phyloP scores from a whole-genome alignment of 2,888 invertebrate species.

The Dastarcus helophoroides region DNA sequence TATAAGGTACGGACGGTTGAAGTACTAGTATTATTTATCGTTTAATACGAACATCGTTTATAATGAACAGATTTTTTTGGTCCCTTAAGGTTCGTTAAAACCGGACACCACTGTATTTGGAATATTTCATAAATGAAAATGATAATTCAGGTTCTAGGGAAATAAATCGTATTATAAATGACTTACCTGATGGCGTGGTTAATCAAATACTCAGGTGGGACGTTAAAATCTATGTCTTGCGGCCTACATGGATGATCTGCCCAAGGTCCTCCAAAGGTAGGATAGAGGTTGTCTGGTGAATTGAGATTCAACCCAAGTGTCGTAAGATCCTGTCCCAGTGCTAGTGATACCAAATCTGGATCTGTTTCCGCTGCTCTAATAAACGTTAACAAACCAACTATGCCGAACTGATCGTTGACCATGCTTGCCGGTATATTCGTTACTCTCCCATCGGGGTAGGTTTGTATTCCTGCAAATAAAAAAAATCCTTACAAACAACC shows the following conservation, averaged over 20 bases:
- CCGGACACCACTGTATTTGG: too few species aligned
- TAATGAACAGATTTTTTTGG: too few species aligned
- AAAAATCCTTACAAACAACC: too few species aligned
- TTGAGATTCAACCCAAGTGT: constrained; percentile 97
- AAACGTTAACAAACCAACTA: constrained; percentile 96
- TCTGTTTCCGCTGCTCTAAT: constrained; percentile 96
- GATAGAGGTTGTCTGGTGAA: constrained; percentile 94
- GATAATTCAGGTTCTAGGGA: too few species aligned
- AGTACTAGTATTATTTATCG: too few species aligned
- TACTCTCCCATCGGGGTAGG: constrained; percentile 93
- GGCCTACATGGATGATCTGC: constrained; percentile 95
- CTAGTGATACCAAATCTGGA: constrained; percentile 90
- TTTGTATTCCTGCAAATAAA: constrained; percentile 77
- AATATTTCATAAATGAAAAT: too few species aligned
- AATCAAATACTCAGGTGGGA: constrained; percentile 97
- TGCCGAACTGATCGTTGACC: constrained; percentile 99
- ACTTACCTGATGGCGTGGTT: constrained; percentile 76
- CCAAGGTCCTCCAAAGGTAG: constrained; percentile 98
- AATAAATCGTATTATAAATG: too few species aligned
- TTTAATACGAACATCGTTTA: too few species aligned
- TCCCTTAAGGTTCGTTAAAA: too few species aligned
- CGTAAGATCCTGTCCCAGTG: constrained; percentile 95
- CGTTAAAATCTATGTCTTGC: constrained; percentile 97
- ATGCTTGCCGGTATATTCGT: constrained; percentile 97
- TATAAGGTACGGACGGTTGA: too few species aligned